Conservation (phyloP, 2,113 vertebrate species). For the Dicrurus megarhynchus region DNA sequence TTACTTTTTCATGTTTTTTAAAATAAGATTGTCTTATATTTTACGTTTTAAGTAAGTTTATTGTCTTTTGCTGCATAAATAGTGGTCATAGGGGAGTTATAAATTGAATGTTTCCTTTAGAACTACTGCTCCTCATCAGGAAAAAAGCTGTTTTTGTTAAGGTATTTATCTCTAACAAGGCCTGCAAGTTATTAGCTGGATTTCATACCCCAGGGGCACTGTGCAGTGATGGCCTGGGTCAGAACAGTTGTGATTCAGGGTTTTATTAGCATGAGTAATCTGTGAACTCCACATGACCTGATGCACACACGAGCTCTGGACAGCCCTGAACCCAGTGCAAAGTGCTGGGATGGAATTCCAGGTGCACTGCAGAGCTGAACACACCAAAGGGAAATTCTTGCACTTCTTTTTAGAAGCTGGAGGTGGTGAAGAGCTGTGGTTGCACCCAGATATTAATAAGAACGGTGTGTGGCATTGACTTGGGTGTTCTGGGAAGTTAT, state of each 20-base stretch:
- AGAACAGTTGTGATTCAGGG: slow-evolving; percentile 21
- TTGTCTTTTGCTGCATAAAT: neutral
- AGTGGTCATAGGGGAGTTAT: neutral
- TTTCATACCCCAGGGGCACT: slow-evolving; percentile 20
- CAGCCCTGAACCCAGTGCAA: neutral
- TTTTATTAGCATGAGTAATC: slow-evolving; percentile 15
- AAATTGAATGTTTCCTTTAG: neutral
- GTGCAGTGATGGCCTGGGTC: neutral
- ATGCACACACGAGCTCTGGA: neutral
- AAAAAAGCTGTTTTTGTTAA: neutral
- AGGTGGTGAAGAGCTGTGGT: neutral
- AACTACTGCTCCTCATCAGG: neutral
- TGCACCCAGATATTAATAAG: neutral
- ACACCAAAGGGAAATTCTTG: neutral
- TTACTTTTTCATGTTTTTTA: neutral
- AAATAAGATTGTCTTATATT: neutral
- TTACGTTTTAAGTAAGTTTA: neutral
- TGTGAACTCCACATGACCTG: neutral
- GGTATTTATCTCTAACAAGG: neutral
- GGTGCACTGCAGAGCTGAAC: neutral
- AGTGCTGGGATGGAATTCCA: neutral
- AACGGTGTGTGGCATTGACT: neutral
- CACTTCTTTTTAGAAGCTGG: neutral
- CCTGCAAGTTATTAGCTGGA: neutral
- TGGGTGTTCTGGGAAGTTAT: neutral